Evolutionary conservation across 2,113 vertebrate genomes (phyloP).

Genomic region (Typhlomys cinereus): DNA sequence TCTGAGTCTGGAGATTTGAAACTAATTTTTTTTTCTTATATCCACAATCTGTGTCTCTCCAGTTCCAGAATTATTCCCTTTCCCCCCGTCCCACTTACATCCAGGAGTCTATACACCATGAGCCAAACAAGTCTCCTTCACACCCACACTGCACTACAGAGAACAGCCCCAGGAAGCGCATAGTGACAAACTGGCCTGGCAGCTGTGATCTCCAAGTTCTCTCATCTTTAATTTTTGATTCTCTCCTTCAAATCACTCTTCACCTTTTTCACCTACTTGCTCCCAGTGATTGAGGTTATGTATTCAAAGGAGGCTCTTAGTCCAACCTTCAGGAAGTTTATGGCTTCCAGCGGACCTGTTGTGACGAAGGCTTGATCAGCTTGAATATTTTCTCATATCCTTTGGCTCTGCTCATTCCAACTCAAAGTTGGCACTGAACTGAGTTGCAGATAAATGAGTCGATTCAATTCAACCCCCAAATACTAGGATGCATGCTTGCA

Average conservation of each 20-base stretch:
- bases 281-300: slow-evolving; percentile 37
- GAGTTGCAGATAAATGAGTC: slow-evolving; percentile 50
- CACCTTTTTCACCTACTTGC: neutral
- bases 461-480: slow-evolving; percentile 43
- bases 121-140: slow-evolving; percentile 34
- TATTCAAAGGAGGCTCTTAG: slow-evolving; percentile 50
- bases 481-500: neutral
- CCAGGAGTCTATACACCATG: neutral
- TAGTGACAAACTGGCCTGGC: neutral
- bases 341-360: slow-evolving; percentile 39
- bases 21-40: neutral
- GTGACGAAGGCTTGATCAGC: slow-evolving; percentile 52
- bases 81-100: neutral
- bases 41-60: neutral
- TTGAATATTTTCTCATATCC: slow-evolving; percentile 51
- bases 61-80: neutral
- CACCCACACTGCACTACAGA: neutral
- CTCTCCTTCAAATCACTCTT: slow-evolving; percentile 52
- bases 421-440: neutral
- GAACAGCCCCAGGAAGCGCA: slow-evolving; percentile 49
- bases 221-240: slow-evolving; percentile 55
- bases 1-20: neutral
- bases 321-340: slow-evolving; percentile 4
- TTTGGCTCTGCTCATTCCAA: slow-evolving; percentile 48
- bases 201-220: neutral